Percentiles rank a stretch among this genome's conserved stretches.
These are phyloP conservation scores for Thymelicus acteon DNA, from an alignment of 2,888 invertebrate species.

Conservation along the genomic window DNA sequence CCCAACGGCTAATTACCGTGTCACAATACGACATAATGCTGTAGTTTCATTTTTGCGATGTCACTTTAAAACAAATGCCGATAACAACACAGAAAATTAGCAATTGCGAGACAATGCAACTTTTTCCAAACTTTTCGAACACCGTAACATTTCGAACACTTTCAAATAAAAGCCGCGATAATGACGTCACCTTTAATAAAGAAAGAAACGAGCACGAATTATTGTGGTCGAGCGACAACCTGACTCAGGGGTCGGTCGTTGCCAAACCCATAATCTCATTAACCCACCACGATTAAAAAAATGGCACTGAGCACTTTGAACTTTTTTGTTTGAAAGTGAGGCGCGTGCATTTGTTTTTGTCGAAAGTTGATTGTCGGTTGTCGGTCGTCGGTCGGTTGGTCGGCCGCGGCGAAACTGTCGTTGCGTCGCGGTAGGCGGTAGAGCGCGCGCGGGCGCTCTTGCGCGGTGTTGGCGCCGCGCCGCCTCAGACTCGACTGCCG, in stretches of 20 bases:
- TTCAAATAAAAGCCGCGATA: slow-evolving; percentile 57
- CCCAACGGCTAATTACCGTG: slow-evolving; percentile 24
- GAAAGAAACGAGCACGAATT: slow-evolving; percentile 66
- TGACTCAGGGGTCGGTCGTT: slow-evolving; percentile 63
- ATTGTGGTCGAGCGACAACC: slow-evolving; percentile 67
- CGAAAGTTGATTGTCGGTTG: slow-evolving; percentile 42
- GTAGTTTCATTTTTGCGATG: slow-evolving; percentile 14
- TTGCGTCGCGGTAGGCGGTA: slow-evolving; percentile 33
- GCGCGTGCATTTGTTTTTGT: slow-evolving; percentile 51
- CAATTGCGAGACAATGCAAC: slow-evolving; percentile 72
- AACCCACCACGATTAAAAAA: slow-evolving; percentile 59
- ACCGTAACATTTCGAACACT: slow-evolving; percentile 22
- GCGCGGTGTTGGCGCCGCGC: slow-evolving; percentile 79
- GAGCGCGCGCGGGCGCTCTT: slow-evolving; percentile 75
- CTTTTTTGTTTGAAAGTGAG: slow-evolving; percentile 45
- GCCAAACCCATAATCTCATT: slow-evolving; percentile 76
- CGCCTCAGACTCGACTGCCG: slow-evolving; percentile 82
- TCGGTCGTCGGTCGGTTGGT: slow-evolving; percentile 48
- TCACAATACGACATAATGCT: slow-evolving; percentile 26
- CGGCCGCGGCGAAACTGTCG: slow-evolving; percentile 35
- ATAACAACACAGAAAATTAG: slow-evolving; percentile 49
- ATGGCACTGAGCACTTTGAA: slow-evolving; percentile 54
- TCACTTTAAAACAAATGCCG: slow-evolving; percentile 26
- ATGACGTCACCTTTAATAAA: slow-evolving; percentile 82
- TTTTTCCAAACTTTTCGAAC: slow-evolving; percentile 37